Conservation (phyloP, 1,140 invertebrate genomes). For the Calephelis nemesis region DNA sequence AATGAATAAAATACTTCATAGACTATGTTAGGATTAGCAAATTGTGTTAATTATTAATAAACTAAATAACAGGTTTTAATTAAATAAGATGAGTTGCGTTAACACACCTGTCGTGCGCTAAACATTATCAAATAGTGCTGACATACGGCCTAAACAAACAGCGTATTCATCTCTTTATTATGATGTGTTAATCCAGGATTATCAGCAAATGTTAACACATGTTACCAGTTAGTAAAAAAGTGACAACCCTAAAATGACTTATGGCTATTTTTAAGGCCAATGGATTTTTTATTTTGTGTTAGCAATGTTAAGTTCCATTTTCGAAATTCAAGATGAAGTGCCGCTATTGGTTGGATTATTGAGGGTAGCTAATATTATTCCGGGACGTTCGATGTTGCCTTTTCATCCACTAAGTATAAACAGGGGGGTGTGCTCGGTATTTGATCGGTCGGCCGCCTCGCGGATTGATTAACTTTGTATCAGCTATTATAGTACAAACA, state of each 20-base stretch:
- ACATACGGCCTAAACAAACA: constrained; percentile 74
- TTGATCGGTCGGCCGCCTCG: constrained; percentile 65
- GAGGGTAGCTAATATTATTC: constrained; percentile 78
- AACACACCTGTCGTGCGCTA: constrained; percentile 62
- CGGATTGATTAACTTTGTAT: constrained; percentile 71
- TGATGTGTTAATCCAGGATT: constrained; percentile 78
- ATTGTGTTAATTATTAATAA: neutral
- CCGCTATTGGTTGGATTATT: constrained; percentile 63
- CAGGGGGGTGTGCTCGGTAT: constrained; percentile 70
- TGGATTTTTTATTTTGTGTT: constrained; percentile 36
- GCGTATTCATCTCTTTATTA: constrained; percentile 76
- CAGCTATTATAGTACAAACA: constrained; percentile 49
- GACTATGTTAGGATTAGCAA: too few relatives aligned
- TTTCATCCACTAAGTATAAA: constrained; percentile 78
- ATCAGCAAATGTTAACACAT: constrained; percentile 79
- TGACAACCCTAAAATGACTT: constrained; percentile 35
- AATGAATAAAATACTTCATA: too few relatives aligned
- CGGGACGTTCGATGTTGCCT: constrained; percentile 75
- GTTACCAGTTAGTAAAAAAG: constrained; percentile 75
- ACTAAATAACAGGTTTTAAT: constrained; percentile 35
- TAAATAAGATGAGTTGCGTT: constrained; percentile 57
- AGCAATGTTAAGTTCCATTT: constrained; percentile 39
- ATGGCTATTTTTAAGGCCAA: constrained; percentile 28
- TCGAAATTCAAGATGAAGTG: constrained; percentile 29
- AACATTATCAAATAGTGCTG: constrained; percentile 61